These are phyloP conservation scores for Toxostoma redivivum DNA, from an alignment of 2,113 vertebrate genomes.

Conservation along the genomic window DNA sequence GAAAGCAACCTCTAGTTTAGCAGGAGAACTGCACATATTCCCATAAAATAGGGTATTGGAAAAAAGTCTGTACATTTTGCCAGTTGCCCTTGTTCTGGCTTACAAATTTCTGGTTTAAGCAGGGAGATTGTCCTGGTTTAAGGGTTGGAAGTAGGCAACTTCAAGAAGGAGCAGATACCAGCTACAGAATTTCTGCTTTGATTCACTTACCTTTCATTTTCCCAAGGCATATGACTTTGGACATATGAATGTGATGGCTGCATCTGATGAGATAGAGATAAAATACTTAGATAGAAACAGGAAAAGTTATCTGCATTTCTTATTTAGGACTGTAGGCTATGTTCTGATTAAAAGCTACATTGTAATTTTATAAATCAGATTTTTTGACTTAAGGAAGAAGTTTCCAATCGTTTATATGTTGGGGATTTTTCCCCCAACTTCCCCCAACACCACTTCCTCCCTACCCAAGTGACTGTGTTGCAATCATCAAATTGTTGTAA, in stretches of 20 bases:
- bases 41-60: background rate
- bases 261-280: background rate
- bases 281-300: background rate
- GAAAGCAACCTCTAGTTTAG: background rate
- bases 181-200: background rate
- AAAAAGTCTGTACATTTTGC: background rate
- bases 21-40: background rate
- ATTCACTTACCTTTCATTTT: background rate
- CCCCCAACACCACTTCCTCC: background rate
- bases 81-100: background rate
- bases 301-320: background rate
- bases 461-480: background rate
- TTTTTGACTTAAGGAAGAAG: background rate
- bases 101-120: background rate
- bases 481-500: background rate
- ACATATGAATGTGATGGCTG: background rate
- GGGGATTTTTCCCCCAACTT: rapidly evolving
- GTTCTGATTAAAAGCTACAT: background rate
- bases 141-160: background rate
- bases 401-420: background rate
- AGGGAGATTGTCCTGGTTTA: background rate
- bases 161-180: background rate
- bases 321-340: background rate
- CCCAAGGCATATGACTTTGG: background rate
- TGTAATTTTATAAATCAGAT: background rate